Conservation (phyloP, 2,113 vertebrate genomes). For the Mobula hypostoma region DNA sequence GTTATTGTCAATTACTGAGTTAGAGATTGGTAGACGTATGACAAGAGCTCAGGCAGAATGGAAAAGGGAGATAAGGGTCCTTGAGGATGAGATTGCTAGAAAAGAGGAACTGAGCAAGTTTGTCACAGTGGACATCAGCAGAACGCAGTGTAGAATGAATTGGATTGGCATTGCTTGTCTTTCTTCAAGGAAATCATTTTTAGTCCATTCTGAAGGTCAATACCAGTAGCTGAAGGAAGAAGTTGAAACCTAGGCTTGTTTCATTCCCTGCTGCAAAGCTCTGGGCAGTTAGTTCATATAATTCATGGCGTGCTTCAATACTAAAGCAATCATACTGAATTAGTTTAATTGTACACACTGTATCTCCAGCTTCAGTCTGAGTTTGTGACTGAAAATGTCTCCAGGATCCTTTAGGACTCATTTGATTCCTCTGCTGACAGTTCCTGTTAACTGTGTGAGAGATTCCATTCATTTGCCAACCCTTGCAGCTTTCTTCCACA, state of each 20-base stretch:
- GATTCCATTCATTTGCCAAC: conserved; percentile 15
- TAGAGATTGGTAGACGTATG: background rate
- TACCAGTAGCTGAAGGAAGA: background rate
- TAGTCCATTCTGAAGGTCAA: background rate
- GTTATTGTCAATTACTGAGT: background rate
- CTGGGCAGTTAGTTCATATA: background rate
- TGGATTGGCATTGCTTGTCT: background rate
- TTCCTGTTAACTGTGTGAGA: background rate
- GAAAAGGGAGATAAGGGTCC: background rate
- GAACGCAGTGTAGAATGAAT: background rate
- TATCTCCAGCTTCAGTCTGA: background rate
- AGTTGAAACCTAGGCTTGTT: background rate
- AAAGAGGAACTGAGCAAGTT: background rate
- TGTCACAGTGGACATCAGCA: background rate
- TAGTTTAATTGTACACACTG: background rate
- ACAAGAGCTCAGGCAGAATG: background rate
- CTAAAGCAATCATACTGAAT: background rate
- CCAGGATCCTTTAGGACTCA: background rate
- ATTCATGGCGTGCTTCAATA: background rate
- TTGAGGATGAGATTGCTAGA: background rate
- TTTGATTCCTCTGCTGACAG: background rate
- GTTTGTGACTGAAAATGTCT: background rate
- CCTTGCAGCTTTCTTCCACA: background rate
- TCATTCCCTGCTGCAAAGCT: background rate
- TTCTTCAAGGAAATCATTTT: background rate